Base-by-base conservation (phyloP, 2,113 vertebrate genomes). In the Nicator chloris region DNA sequence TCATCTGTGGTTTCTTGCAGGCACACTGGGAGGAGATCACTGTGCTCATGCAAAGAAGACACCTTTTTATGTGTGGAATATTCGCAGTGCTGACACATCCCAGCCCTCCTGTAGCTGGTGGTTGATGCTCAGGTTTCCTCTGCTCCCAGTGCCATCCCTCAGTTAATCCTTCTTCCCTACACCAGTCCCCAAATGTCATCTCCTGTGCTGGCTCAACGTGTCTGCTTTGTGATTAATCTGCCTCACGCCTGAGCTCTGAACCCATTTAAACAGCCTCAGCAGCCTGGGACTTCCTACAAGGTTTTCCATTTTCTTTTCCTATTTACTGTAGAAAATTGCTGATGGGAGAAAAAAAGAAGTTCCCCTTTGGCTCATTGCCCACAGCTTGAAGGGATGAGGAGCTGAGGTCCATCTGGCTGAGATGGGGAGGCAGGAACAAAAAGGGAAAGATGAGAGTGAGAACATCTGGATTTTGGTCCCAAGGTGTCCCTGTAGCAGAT, bases 271-370 rank as follows among this genome's bases (percentile, higher is more conserved):
- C 83, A 95, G 59, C 87, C 87, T 93, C 85, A 71, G 93, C 85
- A 86, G 66, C 91, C 54, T 91, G 93, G 91, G 94, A 96, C 86
- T 95, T 84, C 75, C 92, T 70, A 31, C 10, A 10, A 93, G 92
- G 13, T 60, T 95, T 94, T 90, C 93, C 68, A 86, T 92, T 94
- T 91, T 71, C 66, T 94, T 91, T 76, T 89, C 93, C 85, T 95
- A 85, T 97, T 95, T 93, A 83, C 91, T 88, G 75, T 56, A 91
- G 92, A 81, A 94, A 95, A 91, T 88, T 95, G 87, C 71, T 81
- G 88, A 91, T 70, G 77, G 91, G 53, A 82, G 54, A 20, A 75
- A 49, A 76, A 73, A 30, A 47, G 28, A 45, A 65, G 65, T 60
- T 68, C 45, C 27, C 71, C 60, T 70, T 85, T 81, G 42, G 64